These are phyloP conservation scores for Agrypnia vestita DNA, from an alignment of 1,140 invertebrate genomes.

Conservation along the genomic window DNA sequence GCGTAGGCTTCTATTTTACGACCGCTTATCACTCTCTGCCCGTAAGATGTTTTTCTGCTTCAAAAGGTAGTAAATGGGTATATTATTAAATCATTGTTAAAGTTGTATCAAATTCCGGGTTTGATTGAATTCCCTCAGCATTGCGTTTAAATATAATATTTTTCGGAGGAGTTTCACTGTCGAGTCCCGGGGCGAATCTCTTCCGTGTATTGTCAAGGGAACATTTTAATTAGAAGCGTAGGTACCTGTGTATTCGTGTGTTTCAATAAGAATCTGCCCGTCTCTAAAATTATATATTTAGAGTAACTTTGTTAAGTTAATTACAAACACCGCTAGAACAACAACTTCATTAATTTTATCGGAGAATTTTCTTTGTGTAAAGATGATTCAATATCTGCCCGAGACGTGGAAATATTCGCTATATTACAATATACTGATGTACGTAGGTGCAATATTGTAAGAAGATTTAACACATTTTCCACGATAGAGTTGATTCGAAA, in stretches of 20 bases:
- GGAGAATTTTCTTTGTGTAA: conserved; percentile 4
- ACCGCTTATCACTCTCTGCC: no score
- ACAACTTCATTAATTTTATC: conserved; percentile 55
- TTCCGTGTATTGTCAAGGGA: neutral
- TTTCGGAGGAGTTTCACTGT: neutral
- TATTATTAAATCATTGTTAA: no score
- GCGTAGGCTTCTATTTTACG: no score
- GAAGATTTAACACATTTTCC: no score
- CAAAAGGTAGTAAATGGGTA: no score
- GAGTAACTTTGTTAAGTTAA: conserved; percentile 53
- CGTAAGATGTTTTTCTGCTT: no score
- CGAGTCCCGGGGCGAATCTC: neutral
- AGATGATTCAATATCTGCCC: conserved; percentile 40
- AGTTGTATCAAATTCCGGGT: no score
- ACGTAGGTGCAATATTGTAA: no score
- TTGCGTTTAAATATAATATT: neutral
- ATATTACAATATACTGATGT: no score
- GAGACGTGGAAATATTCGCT: neutral
- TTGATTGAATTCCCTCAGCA: no score
- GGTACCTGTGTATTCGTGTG: conserved; percentile 17
- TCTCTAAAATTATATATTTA: conserved; percentile 47
- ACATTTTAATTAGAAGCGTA: conserved; percentile 41
- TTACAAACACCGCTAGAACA: conserved; percentile 45
- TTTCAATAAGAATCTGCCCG: conserved; percentile 3
- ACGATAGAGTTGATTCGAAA: no score